Percentiles rank a stretch among this genome's conserved stretches.
phyloP scores from a whole-genome alignment of 2,888 invertebrate genomes.

The Agrilus mali region DNA sequence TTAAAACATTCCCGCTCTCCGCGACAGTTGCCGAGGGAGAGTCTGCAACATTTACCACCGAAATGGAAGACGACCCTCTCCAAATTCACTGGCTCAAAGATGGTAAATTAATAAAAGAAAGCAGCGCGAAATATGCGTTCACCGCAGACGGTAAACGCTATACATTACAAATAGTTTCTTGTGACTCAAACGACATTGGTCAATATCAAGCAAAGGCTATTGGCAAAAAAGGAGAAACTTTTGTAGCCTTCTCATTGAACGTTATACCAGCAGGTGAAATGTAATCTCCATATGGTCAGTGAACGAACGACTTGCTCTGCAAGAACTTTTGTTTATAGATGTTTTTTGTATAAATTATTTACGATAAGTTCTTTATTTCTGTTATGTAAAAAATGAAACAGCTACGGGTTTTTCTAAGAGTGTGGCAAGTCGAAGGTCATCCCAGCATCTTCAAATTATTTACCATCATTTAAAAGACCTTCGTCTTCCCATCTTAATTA shows the following conservation, averaged over 20 bases:
- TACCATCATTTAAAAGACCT: neutral
- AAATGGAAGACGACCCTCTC: conserved; percentile 59
- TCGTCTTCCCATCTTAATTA: conserved; percentile 1
- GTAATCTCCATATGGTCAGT: conserved; percentile 21
- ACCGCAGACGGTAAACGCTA: conserved; percentile 72
- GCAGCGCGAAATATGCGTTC: conserved; percentile 64
- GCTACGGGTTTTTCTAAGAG: neutral
- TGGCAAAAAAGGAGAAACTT: conserved; percentile 73
- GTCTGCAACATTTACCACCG: conserved; percentile 66
- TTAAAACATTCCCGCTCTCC: conserved; percentile 81
- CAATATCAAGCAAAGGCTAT: conserved; percentile 80
- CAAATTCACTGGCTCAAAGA: conserved; percentile 82
- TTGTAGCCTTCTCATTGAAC: conserved; percentile 79
- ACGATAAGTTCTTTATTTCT: neutral
- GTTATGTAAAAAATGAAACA: neutral
- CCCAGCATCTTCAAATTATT: conserved; percentile 15
- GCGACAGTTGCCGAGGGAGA: conserved; percentile 71
- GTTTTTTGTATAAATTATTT: conserved; percentile 24
- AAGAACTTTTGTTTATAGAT: conserved; percentile 23
- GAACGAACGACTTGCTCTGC: conserved; percentile 32
- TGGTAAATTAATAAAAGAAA: conserved; percentile 77
- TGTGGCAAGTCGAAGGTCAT: conserved; percentile 2
- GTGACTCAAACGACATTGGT: conserved; percentile 66
- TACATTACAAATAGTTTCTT: conserved; percentile 63
- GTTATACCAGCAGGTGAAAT: conserved; percentile 46